Evolutionary conservation across 2,797 vertebrate species (phyloP).

Genomic region (Gorsachius magnificus): DNA sequence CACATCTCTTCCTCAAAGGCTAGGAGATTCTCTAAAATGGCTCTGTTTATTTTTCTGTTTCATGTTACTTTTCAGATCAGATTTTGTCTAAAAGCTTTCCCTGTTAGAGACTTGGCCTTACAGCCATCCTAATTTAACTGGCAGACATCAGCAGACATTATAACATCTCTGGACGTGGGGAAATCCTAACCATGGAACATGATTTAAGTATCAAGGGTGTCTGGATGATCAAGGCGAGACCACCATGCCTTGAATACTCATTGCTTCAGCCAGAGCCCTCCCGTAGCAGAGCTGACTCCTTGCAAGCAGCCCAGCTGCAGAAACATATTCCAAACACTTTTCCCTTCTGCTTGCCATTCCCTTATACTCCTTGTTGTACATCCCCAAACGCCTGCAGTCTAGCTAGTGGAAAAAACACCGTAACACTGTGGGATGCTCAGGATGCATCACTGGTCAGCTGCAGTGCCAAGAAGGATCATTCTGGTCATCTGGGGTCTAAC

Average conservation of each 20-base stretch:
- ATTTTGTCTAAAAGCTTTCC: not conserved
- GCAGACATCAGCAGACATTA: not conserved
- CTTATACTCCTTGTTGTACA: not conserved
- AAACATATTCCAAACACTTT: not conserved
- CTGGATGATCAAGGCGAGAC: not conserved
- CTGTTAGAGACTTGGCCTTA: not conserved
- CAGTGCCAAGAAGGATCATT: not conserved
- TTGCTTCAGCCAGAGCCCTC: not conserved
- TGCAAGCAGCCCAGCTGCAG: not conserved
- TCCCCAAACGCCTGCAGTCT: not conserved
- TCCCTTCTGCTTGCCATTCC: not conserved
- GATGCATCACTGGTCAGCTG: not conserved
- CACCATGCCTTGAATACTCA: not conserved
- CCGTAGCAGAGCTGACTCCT: not conserved
- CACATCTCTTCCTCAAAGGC: not conserved
- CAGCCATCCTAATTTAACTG: not conserved
- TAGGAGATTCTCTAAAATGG: not conserved
- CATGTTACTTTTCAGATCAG: not conserved
- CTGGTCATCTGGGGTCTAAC: conserved; percentile 28
- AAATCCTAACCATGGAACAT: not conserved
- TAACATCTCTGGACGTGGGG: not conserved
- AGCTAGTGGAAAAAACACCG: conserved; percentile 22
- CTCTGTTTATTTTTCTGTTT: not conserved
- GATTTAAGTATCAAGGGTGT: not conserved
- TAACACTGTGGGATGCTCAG: not conserved